phyloP scores from a whole-genome alignment of 2,113 vertebrate genomes.

The Lynx canadensis region DNA sequence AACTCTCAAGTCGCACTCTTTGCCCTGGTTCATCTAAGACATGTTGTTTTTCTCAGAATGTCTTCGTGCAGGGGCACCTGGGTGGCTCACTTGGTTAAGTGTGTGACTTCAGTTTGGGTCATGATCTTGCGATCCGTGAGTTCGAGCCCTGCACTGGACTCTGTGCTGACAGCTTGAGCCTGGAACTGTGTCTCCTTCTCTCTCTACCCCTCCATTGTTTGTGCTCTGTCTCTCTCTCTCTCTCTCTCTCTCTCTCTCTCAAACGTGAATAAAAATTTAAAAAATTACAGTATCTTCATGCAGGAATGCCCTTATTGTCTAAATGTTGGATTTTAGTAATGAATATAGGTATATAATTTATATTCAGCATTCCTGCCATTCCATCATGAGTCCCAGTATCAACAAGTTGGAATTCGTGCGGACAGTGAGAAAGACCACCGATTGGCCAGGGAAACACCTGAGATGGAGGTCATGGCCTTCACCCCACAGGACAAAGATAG shows the following conservation, averaged over 20 bases:
- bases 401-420: not conserved
- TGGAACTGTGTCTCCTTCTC: too few relatives aligned
- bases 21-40: not conserved
- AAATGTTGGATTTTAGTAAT: not conserved
- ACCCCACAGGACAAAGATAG: not conserved
- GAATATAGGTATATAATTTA: not conserved
- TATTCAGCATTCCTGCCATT: not conserved
- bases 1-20: not conserved
- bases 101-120: too few relatives aligned
- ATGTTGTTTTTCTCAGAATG: not conserved
- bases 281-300: not conserved
- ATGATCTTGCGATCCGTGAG: too few relatives aligned
- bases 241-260: too few relatives aligned
- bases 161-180: too few relatives aligned
- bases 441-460: not conserved
- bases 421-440: not conserved
- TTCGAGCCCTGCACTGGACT: too few relatives aligned
- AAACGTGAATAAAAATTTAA: too few relatives aligned
- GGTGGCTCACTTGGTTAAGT: too few relatives aligned
- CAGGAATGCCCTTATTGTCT: not conserved
- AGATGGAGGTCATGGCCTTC: not conserved
- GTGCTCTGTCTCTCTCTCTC: too few relatives aligned
- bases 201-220: too few relatives aligned
- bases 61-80: not conserved
- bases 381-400: not conserved